Base-by-base conservation (phyloP, 2,113 vertebrate species). In the Clarias gariepinus region DNA sequence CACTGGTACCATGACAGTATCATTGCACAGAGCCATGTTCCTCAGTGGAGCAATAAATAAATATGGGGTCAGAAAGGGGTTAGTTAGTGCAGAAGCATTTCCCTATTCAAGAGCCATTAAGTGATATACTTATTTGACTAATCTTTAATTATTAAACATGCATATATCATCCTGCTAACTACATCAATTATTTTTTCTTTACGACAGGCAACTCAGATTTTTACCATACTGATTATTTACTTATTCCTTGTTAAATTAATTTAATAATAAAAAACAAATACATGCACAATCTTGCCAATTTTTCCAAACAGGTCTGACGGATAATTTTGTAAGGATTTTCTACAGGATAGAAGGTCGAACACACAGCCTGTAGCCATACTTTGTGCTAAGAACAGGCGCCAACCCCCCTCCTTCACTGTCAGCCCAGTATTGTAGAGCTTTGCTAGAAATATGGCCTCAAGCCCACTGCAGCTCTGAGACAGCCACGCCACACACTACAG, bases 91-190 rank as follows among this genome's bases (percentile, higher is more conserved):
- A 90, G 91, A 90, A 83, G 83, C 18, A 69, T 82, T 61, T 61
- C 18, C 88, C 91, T 93, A 90, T 92, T 94, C 90, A 92, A 88
- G 90, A 87, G 58, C 0, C 58, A 90, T 89, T 92, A 93, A 93
- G 90, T 78, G 90, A 91, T 83, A 18, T 61, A 92, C 90, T 88
- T 91, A 89, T 92, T 76, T 61, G 79, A 58, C 3, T 91, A 92
- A 91, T 92, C 92, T 91, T 78, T 55, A 71, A 80, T 77, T 4
- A 92, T 92, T 90, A 73, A 93, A 92, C 71, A 23, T 18, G 15
- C 15, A 47, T 28, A 53, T 30, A 58, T 53, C 47, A 47, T 55
- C 13, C 73, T 33, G 61, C 36, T 36, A 55, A 64, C 25, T 11
- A 61, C 33, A 76, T 47, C 33, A 28, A 52, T 30, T 68, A 55